A percentile compares a stretch with the other conserved stretches of the same genome.
These are phyloP conservation scores for Gobio occitaniae DNA, from an alignment of 2,797 vertebrate species.

Conservation along the genomic window DNA sequence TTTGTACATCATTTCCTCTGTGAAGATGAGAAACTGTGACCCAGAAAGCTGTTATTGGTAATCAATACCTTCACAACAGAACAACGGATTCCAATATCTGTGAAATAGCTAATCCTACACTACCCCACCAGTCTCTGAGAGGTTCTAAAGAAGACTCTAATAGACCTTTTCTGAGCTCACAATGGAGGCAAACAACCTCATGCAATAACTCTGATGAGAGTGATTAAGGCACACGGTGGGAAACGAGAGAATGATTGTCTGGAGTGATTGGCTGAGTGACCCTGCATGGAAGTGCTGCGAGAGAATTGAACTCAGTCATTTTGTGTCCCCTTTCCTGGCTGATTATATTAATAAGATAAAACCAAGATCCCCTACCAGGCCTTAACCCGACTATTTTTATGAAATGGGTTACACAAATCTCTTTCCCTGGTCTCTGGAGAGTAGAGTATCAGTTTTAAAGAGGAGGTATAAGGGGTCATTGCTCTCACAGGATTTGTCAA, in stretches of 20 bases:
- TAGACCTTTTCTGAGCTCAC: constrained; percentile 54
- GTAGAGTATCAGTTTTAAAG: constrained; percentile 52
- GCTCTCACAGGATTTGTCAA: constrained; percentile 42
- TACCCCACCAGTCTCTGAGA: constrained; percentile 43
- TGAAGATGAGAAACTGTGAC: constrained; percentile 46
- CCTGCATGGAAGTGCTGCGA: constrained; percentile 71
- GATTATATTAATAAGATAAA: constrained; percentile 83
- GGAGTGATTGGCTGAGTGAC: constrained; percentile 76
- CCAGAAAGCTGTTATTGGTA: constrained; percentile 52
- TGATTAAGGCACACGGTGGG: constrained; percentile 76
- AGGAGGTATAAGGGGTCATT: constrained; percentile 43
- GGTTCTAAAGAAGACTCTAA: constrained; percentile 46
- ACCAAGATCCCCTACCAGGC: constrained; percentile 68
- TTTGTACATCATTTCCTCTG: constrained; percentile 34
- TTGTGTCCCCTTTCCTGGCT: constrained; percentile 72
- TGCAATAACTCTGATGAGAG: constrained; percentile 73
- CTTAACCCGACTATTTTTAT: constrained; percentile 74
- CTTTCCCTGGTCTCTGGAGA: constrained; percentile 64
- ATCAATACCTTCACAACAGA: constrained; percentile 57
- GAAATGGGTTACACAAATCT: constrained; percentile 73
- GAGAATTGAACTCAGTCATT: constrained; percentile 72
- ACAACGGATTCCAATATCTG: constrained; percentile 45
- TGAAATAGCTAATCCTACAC: constrained; percentile 39
- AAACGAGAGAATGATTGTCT: constrained; percentile 73
- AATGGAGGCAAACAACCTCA: constrained; percentile 67